phyloP scores from a whole-genome alignment of 2,797 vertebrate genomes.

The Chaetodon trifasciatus region DNA sequence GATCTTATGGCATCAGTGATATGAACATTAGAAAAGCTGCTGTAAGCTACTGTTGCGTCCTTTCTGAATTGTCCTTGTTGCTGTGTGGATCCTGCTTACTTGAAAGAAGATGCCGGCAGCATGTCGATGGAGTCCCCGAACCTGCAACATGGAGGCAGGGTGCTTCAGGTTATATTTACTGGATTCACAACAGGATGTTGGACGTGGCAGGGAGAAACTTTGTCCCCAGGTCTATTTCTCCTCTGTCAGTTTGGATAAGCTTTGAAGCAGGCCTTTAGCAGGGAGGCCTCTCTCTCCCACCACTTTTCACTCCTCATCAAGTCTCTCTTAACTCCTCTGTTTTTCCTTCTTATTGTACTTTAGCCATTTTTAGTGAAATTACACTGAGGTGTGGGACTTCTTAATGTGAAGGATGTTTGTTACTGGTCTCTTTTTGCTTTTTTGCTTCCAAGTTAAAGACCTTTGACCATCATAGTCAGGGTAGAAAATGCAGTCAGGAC shows the following conservation, averaged over 20 bases:
- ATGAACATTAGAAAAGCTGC: background rate
- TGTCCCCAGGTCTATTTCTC: slow-evolving; percentile 46
- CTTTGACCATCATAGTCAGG: slow-evolving; percentile 6
- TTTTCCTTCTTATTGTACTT: slow-evolving; percentile 10
- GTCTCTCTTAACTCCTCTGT: slow-evolving; percentile 29
- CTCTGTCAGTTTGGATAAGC: slow-evolving; percentile 56
- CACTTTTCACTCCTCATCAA: slow-evolving; percentile 31
- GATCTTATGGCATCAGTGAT: background rate
- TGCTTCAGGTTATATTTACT: slow-evolving; percentile 40
- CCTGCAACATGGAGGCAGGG: background rate
- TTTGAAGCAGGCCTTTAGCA: slow-evolving; percentile 15
- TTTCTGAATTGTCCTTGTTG: background rate
- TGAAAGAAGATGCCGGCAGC: slow-evolving; percentile 15
- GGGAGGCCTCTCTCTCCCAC: slow-evolving; percentile 7
- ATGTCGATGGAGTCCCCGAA: slow-evolving; percentile 13
- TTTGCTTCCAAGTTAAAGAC: slow-evolving; percentile 6
- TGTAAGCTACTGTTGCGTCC: background rate
- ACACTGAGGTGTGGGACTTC: background rate
- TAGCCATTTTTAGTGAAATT: slow-evolving; percentile 30
- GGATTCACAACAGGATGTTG: slow-evolving; percentile 41
- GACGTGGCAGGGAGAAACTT: slow-evolving; percentile 26
- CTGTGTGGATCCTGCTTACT: background rate
- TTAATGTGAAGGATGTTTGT: slow-evolving; percentile 24
- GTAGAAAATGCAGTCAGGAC: slow-evolving; percentile 11
- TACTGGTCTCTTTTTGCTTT: background rate